Evolutionary conservation across 1,140 invertebrate genomes (phyloP).

Genomic region (Gonioctena quinquepunctata): DNA sequence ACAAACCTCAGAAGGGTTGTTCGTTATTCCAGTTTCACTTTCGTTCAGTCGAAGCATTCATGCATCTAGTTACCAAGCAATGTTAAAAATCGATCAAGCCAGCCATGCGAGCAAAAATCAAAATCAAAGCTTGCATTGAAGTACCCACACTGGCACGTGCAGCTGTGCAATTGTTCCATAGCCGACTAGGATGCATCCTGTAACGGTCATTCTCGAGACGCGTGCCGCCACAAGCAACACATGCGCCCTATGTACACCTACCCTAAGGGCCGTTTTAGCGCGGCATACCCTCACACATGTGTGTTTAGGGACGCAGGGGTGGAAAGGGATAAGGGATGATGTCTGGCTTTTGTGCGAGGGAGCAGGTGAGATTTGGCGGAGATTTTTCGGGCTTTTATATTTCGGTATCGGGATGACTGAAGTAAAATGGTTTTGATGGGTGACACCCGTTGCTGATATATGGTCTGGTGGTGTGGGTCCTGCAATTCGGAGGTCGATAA

Average conservation of each 20-base stretch:
- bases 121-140: slow-evolving; percentile 1
- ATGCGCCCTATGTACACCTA: neutral
- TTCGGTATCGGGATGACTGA: neutral
- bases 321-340: slow-evolving; percentile 28
- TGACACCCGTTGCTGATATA: slow-evolving; percentile 25
- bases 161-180: slow-evolving; percentile 41
- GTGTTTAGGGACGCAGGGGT: slow-evolving; percentile 24
- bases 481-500: neutral
- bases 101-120: neutral
- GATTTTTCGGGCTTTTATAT: slow-evolving; percentile 22
- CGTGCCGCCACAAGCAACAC: slow-evolving; percentile 28
- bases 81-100: slow-evolving; percentile 2
- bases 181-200: slow-evolving; percentile 34
- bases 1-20: too few relatives aligned
- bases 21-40: neutral
- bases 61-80: neutral
- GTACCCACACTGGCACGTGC: slow-evolving; percentile 29
- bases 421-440: slow-evolving; percentile 11
- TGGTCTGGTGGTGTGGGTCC: slow-evolving; percentile 12
- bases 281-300: slow-evolving; percentile 30
- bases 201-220: slow-evolving; percentile 38
- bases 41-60: neutral
- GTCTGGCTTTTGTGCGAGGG: slow-evolving; percentile 30
- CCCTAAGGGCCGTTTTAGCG: slow-evolving; percentile 22
- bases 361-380: slow-evolving; percentile 31